Conservation (phyloP, 2,888 invertebrate species). For the Hirtodrosophila cameraria region DNA sequence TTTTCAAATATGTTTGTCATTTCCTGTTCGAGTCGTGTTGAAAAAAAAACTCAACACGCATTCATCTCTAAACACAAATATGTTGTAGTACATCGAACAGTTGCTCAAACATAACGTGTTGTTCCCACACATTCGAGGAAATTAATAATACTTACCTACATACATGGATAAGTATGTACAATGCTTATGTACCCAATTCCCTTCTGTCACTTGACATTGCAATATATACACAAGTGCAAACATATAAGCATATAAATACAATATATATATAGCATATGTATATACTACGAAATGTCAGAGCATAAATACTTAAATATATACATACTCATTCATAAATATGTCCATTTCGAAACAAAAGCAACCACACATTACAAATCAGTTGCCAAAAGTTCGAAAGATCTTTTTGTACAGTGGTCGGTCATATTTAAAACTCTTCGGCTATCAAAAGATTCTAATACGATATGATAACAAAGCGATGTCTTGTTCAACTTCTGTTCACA, state of each 20-base stretch:
- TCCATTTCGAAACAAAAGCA: slow-evolving; percentile 3
- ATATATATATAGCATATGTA: not conserved
- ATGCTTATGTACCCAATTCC: not conserved
- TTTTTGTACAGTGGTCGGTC: not conserved
- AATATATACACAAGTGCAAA: not conserved
- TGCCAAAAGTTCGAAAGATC: not conserved
- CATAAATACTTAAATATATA: not conserved
- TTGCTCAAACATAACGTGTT: slow-evolving; percentile 46
- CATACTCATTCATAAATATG: not conserved
- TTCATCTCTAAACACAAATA: no score
- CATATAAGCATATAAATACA: not conserved
- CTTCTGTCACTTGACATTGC: slow-evolving; percentile 16
- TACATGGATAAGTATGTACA: not conserved
- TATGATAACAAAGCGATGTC: slow-evolving; percentile 19
- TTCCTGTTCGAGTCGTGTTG: not conserved
- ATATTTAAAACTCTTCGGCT: not conserved
- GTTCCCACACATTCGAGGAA: slow-evolving; percentile 48
- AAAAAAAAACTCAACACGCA: no score
- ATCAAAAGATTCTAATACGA: not conserved
- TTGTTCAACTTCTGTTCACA: no score
- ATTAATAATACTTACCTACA: slow-evolving; percentile 9
- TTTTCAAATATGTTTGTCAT: no score
- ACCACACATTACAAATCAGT: slow-evolving; percentile 1
- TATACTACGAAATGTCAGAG: no score
- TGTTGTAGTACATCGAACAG: slow-evolving; percentile 22